Evolutionary conservation across 2,888 invertebrate genomes (phyloP), one percentile per base, ranked within the genome.

Genomic region (Plebejus melissa): DNA sequence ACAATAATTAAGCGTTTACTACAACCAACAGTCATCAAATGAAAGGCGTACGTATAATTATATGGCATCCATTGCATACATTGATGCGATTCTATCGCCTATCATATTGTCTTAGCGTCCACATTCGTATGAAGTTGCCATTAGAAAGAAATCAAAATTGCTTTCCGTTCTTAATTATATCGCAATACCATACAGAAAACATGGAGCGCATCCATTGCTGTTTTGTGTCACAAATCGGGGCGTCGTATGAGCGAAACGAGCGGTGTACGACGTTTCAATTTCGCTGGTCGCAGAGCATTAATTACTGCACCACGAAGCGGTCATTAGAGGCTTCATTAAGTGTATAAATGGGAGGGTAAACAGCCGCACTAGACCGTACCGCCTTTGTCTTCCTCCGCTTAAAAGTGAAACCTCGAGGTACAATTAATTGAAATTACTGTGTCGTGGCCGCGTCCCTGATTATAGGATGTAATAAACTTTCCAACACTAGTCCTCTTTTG

Each of bases 331-430:
- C 79, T 85, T 90, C 87, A 90, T 90, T 90, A 89, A 86, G 82
- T 84, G 85, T 82, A 83, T 90, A 90, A 90, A 90, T 88, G 83
- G 83, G 81, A 85, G 83, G 86, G 86, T 85, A 88, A 88, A 90
- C 90, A 90, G 85, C 88, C 85, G 87, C 82, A 82, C 79, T 82
- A 81, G 82, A 83, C 80, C 80, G 83, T 83, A 81, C 78, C 78
- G 80, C 79, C 80, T 78, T 83, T 81, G 84, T 83, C 78, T 76
- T 75, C 77, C 77, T 79, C 82, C 83, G 84, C 83, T 86, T 83
- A 80, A 85, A 85, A 85, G 84, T 84, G 81, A 86, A 85, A 84
- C 82, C 81, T 80, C 84, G 83, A 84, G 81, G 79, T 83, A 82
- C 82, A 84, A 87, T 89, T 88, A 87, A 78, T 80, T 69, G 77